Evolutionary conservation across 2,797 vertebrate genomes (phyloP).

Genomic region (Melanogrammus aeglefinus): DNA sequence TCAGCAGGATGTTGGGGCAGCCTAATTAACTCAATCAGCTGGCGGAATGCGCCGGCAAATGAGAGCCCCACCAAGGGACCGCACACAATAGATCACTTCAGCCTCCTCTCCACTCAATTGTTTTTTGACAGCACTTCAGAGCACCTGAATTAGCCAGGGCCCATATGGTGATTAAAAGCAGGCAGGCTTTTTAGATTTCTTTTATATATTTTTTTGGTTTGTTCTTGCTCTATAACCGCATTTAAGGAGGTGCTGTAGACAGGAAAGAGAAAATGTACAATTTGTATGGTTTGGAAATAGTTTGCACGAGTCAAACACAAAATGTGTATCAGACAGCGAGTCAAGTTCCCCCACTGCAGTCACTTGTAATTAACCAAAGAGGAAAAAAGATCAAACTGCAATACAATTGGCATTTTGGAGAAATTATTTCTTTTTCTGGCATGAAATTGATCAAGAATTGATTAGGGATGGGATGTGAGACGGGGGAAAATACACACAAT

Average conservation of each 20-base stretch:
- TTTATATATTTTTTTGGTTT: background rate
- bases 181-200: constrained; percentile 1
- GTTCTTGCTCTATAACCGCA: background rate
- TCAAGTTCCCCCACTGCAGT: constrained; percentile 26
- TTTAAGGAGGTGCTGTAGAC: background rate
- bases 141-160: constrained; percentile 65
- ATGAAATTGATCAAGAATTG: constrained; percentile 70
- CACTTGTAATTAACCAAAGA: constrained; percentile 57
- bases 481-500: constrained; percentile 38
- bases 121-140: constrained; percentile 76
- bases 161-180: constrained; percentile 67
- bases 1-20: constrained; percentile 68
- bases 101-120: constrained; percentile 67
- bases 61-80: constrained; percentile 68
- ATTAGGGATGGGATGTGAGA: constrained; percentile 62
- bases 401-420: constrained; percentile 57
- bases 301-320: constrained; percentile 8
- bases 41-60: constrained; percentile 69
- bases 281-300: constrained; percentile 34
- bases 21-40: constrained; percentile 77
- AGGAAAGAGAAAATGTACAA: background rate
- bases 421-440: constrained; percentile 58
- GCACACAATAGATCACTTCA: constrained; percentile 75
- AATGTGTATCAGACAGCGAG: background rate
- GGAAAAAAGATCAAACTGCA: constrained; percentile 56